Percentiles rank a stretch among this genome's conserved stretches.
Evolutionary conservation across 2,113 vertebrate species (phyloP).

Genomic region (Symphodus melops): DNA sequence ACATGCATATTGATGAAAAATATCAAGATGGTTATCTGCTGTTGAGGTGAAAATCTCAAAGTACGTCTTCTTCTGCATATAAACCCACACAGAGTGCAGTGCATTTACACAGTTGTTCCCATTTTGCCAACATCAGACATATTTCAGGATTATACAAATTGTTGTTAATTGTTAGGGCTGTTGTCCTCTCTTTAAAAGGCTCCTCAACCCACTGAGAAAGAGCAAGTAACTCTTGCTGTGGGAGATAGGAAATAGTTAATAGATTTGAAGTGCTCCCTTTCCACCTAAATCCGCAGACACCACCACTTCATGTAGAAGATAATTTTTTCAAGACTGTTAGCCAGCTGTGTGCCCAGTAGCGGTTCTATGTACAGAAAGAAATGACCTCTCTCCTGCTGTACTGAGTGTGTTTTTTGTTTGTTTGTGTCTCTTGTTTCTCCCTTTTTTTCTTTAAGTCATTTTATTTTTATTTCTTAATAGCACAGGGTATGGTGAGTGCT

Average conservation of each 20-base stretch:
- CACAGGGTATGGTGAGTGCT: constrained; percentile 97
- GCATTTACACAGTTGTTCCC: neutral
- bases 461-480: constrained; percentile 87
- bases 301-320: constrained; percentile 17
- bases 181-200: neutral
- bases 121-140: neutral
- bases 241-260: neutral
- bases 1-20: constrained; percentile 14
- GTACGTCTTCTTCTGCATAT: neutral
- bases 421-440: constrained; percentile 73
- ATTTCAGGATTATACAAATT: neutral
- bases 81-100: neutral
- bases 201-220: neutral
- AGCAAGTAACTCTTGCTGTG: constrained; percentile 1
- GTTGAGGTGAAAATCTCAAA: neutral
- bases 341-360: constrained; percentile 18
- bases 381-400: constrained; percentile 56
- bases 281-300: neutral
- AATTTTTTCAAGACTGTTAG: constrained; percentile 18
- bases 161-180: neutral
- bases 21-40: constrained; percentile 12
- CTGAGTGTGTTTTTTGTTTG: constrained; percentile 76
- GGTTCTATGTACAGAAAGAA: constrained; percentile 36
- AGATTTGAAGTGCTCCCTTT: neutral
- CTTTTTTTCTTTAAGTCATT: constrained; percentile 77